Base-by-base conservation (phyloP, 1,140 invertebrate species). In the Luehdorfia chinensis region DNA sequence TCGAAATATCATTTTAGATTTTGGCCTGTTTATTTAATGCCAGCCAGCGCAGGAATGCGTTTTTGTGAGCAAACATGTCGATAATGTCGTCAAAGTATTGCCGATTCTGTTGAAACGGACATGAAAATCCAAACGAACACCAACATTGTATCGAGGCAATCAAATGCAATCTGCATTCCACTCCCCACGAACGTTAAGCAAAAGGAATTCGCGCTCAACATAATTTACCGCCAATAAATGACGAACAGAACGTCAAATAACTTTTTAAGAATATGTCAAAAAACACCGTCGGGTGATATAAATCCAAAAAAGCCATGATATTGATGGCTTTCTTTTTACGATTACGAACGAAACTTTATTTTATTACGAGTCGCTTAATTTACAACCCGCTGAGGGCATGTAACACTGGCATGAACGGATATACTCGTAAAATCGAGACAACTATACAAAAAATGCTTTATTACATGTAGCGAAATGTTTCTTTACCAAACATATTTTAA, bases 251-350 rank as follows among this genome's bases (percentile, higher is more conserved):
- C 37, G 57, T 59, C 56, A 58, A 66, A 63, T 56, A 50, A 55
- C 46, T 64, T 70, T 67, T 70, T 62, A 61, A 55, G 57, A 66
- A 66, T 57, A 45, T 44, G 58, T 67, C 52, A 63, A 61, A 63
- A 67, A 9, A 53, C 51, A 50, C 59, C 59, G 53, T 50, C 55
- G 53, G 50, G 21, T 43, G 44, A 54, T 57, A 64, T 80, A 80
- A 80, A 77, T 64, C 54, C 51, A 55, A 66, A 61, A 67, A 61
- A 55, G 59, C 60, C 47, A 51, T 34, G 32, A 67, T 60, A 70
- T 75, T 77, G 66, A 75, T 67, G 68, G 56, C 71, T 66, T 66
- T 71, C 60, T 71, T 79, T 49, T 78, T 68, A 74, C 63, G 61
- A 74, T 70, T 61, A 63, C 66, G 50, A 59, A 61, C 49, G 57